These are phyloP conservation scores for Diplodus sargus DNA, from an alignment of 2,797 vertebrate species.

Conservation along the genomic window DNA sequence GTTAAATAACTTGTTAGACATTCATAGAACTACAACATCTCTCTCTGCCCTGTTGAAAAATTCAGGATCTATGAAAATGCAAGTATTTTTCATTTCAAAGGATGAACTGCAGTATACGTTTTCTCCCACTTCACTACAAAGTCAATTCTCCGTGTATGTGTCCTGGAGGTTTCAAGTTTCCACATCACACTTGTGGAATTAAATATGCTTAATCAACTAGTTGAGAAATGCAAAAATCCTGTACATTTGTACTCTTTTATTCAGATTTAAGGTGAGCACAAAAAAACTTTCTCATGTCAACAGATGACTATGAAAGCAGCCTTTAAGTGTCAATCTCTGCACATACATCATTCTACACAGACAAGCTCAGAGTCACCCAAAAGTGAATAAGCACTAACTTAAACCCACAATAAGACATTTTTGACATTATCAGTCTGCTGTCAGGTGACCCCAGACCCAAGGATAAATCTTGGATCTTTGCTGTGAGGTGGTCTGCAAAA, in stretches of 20 bases:
- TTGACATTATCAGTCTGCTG: no score
- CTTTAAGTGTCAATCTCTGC: background rate
- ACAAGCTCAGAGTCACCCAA: no score
- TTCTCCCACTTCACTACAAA: background rate
- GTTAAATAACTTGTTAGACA: background rate
- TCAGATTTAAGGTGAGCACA: background rate
- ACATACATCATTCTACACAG: background rate
- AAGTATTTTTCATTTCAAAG: slow-evolving; percentile 19
- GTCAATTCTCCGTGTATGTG: background rate
- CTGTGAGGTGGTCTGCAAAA: background rate
- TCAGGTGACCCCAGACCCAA: background rate
- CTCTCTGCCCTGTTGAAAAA: background rate
- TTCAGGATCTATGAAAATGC: slow-evolving; percentile 6
- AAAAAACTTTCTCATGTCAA: background rate
- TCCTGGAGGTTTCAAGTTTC: background rate
- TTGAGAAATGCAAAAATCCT: background rate
- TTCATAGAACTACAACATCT: background rate
- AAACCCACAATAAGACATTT: no score
- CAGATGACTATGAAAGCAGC: background rate
- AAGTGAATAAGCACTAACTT: no score
- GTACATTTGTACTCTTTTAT: no score
- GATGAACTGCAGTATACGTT: background rate
- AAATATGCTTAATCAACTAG: background rate
- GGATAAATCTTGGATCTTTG: no score
- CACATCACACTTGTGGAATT: background rate